Base-by-base conservation (phyloP, 1,140 invertebrate species). In the Drosophila pallidifrons region DNA sequence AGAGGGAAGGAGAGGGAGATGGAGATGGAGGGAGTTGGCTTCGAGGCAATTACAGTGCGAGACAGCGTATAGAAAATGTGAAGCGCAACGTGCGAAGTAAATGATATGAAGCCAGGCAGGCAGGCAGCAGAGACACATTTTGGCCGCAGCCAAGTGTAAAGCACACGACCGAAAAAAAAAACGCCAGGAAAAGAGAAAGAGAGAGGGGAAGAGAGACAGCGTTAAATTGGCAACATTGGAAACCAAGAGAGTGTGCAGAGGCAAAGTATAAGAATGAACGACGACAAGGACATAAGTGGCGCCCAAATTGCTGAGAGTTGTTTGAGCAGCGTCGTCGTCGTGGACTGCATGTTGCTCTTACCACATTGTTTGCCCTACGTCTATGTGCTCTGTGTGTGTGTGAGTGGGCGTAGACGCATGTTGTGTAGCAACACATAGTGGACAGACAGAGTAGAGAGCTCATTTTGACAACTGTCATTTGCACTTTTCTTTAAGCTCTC, bases 61-160 rank as follows among this genome's bases (percentile, higher is more conserved):
- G 20, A 69, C 30, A 28, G 43, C 70, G 47, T 66, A 65, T 79
- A 68, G 74, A 75, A 68, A 70, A 77, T 71, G 81, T 47, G 47
- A 61, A 38, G 70, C 67, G 51, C 75, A 86, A 86, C 78, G 83
- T 87, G 83, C 68, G 72, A 87, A 86, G 74, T 63, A 71, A 60
- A 76, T 76, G 68, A 76, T 71, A 71, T 69, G 70, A 49, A 57
- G 60, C 43, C 57, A 72, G 79, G 7, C 30, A 7, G 30, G 7
- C 0, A 32, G 35, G 7, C 7, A 38, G 35, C 35, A 38, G 35
- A 38, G 35, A 38, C 7, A 77, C 82, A 87, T 79, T 87, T 82
- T 71, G 76, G 76, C 79, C 76, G 83, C 83, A 87, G 58, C 55
- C 80, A 87, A 87, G 83, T 87, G 83, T 87, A 82, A 87, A 87